Evolutionary conservation across 2,888 invertebrate species (phyloP), one percentile per base, ranked within the genome.

Genomic region (Onchidella celtica): DNA sequence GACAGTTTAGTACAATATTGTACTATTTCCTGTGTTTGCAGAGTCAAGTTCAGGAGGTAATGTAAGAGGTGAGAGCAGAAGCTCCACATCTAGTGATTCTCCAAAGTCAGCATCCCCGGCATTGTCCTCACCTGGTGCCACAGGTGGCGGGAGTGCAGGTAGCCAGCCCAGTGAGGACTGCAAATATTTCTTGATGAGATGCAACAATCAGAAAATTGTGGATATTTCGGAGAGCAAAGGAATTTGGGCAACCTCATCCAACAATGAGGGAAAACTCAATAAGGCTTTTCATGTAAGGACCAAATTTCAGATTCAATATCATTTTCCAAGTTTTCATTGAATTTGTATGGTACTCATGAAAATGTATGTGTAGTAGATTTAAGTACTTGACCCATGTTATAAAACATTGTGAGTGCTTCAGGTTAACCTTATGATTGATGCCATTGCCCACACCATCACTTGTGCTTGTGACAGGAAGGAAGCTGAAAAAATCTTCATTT

Each of bases 171-270:
- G 36, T 38, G 65, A 66, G 38, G 63, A 73, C 36, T 47, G 84
- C 61, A 81, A 89, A 24, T 96, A 95, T 92, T 95, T 96, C 88
- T 93, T 96, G 72, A 95, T 95, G 89, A 95, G 95, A 88, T 95
- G 95, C 24, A 95, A 94, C 57, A 95, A 95, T 83, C 91, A 94
- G 80, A 94, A 94, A 81, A 93, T 93, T 66, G 94, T 96, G 57
- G 95, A 95, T 79, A 92, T 94, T 27, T 95, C 95, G 6, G 94
- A 95, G 83, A 93, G 90, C 73, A 94, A 94, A 14, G 94, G 94
- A 57, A 93, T 94, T 9, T 96, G 95, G 94, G 94, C 95, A 24
- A 95, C 96, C 89, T 93, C 95, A n/a, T 94, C 94, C 29, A 94
- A 94, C 81, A 95, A 95, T 3, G 95, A 95, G 83, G 95, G 95